Evolutionary conservation across 2,888 invertebrate genomes (phyloP).

Genomic region (Oligia strigilis): DNA sequence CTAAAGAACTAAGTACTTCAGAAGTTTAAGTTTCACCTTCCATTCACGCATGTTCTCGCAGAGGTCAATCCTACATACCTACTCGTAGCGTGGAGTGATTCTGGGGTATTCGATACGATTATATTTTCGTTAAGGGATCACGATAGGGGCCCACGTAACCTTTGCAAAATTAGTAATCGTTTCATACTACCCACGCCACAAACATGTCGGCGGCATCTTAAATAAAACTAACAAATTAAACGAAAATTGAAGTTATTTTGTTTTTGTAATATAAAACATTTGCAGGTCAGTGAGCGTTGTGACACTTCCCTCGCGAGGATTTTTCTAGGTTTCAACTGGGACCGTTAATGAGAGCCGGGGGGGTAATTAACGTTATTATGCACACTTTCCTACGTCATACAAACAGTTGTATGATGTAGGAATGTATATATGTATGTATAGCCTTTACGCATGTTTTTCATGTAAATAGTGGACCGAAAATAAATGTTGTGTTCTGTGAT

Average conservation of each 20-base stretch:
- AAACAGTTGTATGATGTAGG: neutral
- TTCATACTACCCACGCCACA: neutral
- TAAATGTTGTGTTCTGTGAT: constrained; percentile 2
- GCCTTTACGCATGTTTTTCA: constrained; percentile 7
- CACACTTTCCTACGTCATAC: constrained; percentile 54
- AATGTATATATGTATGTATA: neutral
- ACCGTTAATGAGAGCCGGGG: constrained; percentile 65
- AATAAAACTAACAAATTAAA: constrained; percentile 11
- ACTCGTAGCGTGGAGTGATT: neutral
- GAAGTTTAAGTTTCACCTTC: neutral
- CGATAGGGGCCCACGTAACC: neutral
- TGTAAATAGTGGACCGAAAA: constrained; percentile 20
- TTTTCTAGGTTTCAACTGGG: constrained; percentile 61
- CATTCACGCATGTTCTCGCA: neutral
- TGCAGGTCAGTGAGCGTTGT: constrained; percentile 15
- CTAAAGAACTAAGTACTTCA: too few relatives aligned
- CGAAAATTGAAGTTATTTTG: constrained; percentile 1
- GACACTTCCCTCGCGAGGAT: constrained; percentile 55
- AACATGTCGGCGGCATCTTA: neutral
- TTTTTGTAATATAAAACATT: constrained; percentile 5
- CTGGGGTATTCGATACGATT: neutral
- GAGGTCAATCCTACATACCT: neutral
- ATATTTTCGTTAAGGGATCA: neutral
- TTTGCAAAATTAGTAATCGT: neutral
- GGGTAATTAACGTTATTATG: constrained; percentile 67